Evolutionary conservation across 2,113 vertebrate genomes (phyloP), one percentile per base, ranked within the genome.

Genomic region (Sisor rabdophorus): DNA sequence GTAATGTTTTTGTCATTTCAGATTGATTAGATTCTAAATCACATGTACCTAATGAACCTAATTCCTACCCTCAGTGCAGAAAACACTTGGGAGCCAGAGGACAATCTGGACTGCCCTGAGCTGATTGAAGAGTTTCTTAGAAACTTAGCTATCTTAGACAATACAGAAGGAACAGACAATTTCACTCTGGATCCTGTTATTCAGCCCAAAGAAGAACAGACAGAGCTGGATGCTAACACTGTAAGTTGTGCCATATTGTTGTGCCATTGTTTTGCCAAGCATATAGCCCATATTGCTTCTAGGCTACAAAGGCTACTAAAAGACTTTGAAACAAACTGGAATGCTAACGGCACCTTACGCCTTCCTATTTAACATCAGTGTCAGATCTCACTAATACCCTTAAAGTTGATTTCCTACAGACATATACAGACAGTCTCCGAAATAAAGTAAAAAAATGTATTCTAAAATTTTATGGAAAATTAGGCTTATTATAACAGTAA

Each of bases 21-120:
- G 40, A 32, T 8, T 44, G n/a, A 55, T 9, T 12, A 30, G 12
- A 28, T 9, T 52, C 7, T 44, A 40, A 16, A 22, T n/a, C 13
- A 64, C 40, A 20, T 75, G 28, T 40, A 12, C 4, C 20, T 44
- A 2, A 20, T 64, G 65, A 7, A 56, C 4, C 32, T 55, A 0
- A 32, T 58, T 58, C 59, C 22, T 26, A 12, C 72, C 8, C 17
- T 20, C 60, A 98, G 97, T 92, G 94, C 95, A 85, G 97, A 99
- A 82, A 99, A 98, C 87, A 98, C 97, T 24, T 99, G 97, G 97
- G 97, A 99, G 79, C 96, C 97, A 32, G 95, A 99, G 89, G 97
- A 99, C 89, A 99, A 99, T 83, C 90, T 99, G 87, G 97, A 98
- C 88, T 99, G 97, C 84, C 96, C 97, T 70, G 97, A 98, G 76